A percentile compares a stretch with the other conserved stretches of the same genome.
phyloP scores from a whole-genome alignment of 2,888 invertebrate species.

The Idaea straminata region DNA sequence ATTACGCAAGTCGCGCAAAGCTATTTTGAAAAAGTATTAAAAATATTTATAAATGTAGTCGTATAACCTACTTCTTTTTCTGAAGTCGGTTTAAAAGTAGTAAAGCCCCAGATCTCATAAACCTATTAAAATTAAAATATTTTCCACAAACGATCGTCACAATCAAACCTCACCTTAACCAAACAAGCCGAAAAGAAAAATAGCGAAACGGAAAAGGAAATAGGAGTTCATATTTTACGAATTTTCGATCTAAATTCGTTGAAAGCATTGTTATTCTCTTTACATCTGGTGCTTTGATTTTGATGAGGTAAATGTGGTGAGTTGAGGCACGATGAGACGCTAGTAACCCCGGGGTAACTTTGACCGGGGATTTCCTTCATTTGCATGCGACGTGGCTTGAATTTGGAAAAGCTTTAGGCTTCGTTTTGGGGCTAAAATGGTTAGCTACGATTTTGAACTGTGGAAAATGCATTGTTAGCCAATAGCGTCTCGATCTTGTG shows the following conservation, averaged over 20 bases:
- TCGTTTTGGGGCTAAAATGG: constrained; percentile 2
- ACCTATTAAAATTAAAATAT: too few relatives aligned
- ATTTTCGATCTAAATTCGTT: background rate
- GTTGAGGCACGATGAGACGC: background rate
- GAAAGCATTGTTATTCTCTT: background rate
- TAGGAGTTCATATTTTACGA: background rate
- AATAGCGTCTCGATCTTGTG: too few relatives aligned
- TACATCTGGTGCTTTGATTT: background rate
- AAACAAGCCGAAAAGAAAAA: background rate
- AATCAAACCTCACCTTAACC: background rate
- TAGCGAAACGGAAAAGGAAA: background rate
- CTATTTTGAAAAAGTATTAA: too few relatives aligned
- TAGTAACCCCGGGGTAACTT: background rate
- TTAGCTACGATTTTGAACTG: background rate
- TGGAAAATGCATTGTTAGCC: background rate
- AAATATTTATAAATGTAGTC: too few relatives aligned
- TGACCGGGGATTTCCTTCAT: constrained; percentile 18
- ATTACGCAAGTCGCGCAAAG: too few relatives aligned
- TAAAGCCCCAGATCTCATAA: too few relatives aligned
- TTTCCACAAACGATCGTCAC: background rate
- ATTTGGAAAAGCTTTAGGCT: constrained; percentile 15
- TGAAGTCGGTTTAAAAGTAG: too few relatives aligned
- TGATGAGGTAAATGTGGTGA: background rate
- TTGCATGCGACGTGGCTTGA: constrained; percentile 27
- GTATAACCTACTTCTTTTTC: too few relatives aligned